A percentile compares a stretch with the other conserved stretches of the same genome.
Evolutionary conservation across 2,113 vertebrate genomes (phyloP).

Genomic region (Globicephala melas): DNA sequence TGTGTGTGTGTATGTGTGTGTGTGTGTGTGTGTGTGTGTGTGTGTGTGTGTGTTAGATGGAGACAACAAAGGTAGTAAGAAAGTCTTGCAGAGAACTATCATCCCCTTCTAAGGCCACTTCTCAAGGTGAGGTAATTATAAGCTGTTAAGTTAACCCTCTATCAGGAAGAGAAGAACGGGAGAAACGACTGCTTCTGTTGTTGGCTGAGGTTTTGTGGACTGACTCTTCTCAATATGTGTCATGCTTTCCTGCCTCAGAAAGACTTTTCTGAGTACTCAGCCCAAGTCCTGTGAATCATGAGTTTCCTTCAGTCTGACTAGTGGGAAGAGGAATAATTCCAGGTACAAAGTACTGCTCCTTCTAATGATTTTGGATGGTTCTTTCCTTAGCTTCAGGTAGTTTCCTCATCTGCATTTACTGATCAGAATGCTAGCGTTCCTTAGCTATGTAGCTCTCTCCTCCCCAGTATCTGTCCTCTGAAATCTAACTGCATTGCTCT

Average conservation of each 20-base stretch:
- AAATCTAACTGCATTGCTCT: neutral
- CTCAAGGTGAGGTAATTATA: neutral
- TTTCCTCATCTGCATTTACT: neutral
- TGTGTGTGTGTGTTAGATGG: neutral
- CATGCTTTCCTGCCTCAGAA: neutral
- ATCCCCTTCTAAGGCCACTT: neutral
- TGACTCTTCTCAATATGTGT: neutral
- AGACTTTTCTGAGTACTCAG: neutral
- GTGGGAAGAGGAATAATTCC: neutral
- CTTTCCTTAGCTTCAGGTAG: neutral
- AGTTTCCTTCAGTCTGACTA: neutral
- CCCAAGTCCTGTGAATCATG: neutral
- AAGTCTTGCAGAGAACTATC: neutral
- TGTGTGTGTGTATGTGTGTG: too few relatives aligned
- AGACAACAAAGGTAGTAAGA: neutral
- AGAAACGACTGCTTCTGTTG: neutral
- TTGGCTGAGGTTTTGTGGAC: neutral
- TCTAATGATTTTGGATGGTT: neutral
- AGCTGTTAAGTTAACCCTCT: neutral
- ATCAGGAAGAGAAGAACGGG: rapidly evolving
- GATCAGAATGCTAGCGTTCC: neutral
- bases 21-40: too few relatives aligned
- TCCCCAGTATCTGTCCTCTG: neutral
- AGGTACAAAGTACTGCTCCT: neutral
- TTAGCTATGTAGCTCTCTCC: neutral